Percentiles rank a stretch among this genome's conserved stretches.
Evolutionary conservation across 2,888 invertebrate genomes (phyloP).

Genomic region (Xanthostigma xanthostigma): DNA sequence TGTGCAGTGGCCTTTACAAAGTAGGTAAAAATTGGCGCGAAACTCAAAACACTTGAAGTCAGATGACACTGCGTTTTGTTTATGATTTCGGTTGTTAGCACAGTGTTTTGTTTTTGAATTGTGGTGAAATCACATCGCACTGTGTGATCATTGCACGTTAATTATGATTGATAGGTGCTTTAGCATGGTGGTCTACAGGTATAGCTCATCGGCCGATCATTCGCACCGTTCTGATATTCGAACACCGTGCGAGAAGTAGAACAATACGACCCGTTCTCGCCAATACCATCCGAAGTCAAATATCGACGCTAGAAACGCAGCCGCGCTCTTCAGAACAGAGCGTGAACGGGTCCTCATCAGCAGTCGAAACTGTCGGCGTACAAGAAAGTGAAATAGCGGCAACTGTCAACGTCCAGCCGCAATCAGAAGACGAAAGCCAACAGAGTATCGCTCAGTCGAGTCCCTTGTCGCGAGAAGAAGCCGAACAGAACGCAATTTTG

Average conservation of each 20-base stretch:
- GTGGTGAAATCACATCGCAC: too few species aligned
- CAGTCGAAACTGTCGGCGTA: constrained; percentile 27
- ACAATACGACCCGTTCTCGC: constrained; percentile 25
- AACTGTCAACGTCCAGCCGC: constrained; percentile 1
- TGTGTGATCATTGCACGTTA: too few species aligned
- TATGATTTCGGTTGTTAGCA: too few species aligned
- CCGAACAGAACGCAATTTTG: constrained; percentile 34
- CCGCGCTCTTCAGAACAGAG: not conserved
- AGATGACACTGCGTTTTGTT: too few species aligned
- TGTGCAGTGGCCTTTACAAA: too few species aligned
- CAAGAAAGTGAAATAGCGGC: constrained; percentile 23
- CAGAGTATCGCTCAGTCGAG: not conserved
- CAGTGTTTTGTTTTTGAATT: too few species aligned
- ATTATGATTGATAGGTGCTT: constrained; percentile 35
- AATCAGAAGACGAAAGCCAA: constrained; percentile 17
- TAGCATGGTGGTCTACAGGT: constrained; percentile 68
- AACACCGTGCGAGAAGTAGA: constrained; percentile 30
- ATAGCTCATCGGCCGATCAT: constrained; percentile 52
- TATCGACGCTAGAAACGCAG: constrained; percentile 23
- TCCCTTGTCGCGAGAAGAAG: constrained; percentile 10
- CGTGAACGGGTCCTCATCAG: not conserved
- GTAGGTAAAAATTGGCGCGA: too few species aligned
- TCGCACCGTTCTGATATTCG: constrained; percentile 52
- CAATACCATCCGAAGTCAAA: constrained; percentile 24
- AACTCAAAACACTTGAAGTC: too few species aligned